Base-by-base conservation (phyloP, 2,113 vertebrate species). In the Mixornis gularis region DNA sequence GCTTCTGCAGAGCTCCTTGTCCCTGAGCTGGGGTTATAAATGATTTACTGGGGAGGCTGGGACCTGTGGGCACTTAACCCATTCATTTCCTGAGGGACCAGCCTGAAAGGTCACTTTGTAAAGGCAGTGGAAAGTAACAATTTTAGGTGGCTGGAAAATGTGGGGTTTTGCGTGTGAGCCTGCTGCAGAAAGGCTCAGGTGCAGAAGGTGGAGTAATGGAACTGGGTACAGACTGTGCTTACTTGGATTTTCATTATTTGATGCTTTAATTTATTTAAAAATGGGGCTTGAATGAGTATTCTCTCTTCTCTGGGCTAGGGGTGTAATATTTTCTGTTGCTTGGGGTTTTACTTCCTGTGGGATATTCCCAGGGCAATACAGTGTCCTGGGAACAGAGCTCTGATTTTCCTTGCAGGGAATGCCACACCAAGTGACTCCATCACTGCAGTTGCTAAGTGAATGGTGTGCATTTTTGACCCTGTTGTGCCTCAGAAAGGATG, bases 21-120 rank as follows among this genome's bases (percentile, higher is more conserved):
- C 92, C 91, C 46, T 0, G 19, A 91, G 89, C 71, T 52, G 66
- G 81, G 59, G 81, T 89, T 91, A 89, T 94, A 89, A 96, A 96
- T 93, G 79, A 94, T 96, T 93, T 94, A 93, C 81, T 93, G 87
- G 79, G 22, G 25, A 73, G 71, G 40, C 70, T 79, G 79, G 74
- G 69, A 85, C 74, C 79, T 92, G 46, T 58, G 82, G 79, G 87
- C 82, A 65, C 52, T 96, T 93, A 95, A 94, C 91, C 66, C 74
- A 0, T 93, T 89, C 3, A 0, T 3, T 51, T 87, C 89, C 87
- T 32, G 19, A 79, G 55, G 46, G 70, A 58, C n/a, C 13, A 13
- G 9, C 44, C 59, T 92, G 94, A 79, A 93, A 92, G 53, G 46
- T 34, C 19, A 22, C 58, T 87, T 66, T 82, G 66, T 92, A 58